phyloP scores from a whole-genome alignment of 2,888 invertebrate genomes.

The Chloroclystis v-ata region DNA sequence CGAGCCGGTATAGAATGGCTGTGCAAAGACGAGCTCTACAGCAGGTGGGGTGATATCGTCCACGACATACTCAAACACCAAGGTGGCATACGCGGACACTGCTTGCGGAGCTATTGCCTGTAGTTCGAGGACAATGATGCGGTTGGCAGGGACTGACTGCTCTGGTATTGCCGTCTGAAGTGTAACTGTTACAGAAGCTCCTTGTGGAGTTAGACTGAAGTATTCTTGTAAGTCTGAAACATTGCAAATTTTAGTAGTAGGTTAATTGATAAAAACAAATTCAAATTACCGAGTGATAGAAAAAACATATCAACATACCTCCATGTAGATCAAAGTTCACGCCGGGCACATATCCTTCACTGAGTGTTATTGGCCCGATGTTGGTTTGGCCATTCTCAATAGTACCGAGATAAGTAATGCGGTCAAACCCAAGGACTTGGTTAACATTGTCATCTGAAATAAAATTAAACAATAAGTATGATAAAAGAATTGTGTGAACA shows the following conservation, averaged over 20 bases:
- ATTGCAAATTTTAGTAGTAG: background rate
- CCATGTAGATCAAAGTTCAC: conserved; percentile 34
- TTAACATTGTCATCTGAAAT: conserved; percentile 26
- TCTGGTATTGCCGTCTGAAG: conserved; percentile 32
- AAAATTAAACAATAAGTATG: background rate
- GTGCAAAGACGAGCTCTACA: conserved; percentile 17
- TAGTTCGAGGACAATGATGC: conserved; percentile 32
- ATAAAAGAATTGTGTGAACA: background rate
- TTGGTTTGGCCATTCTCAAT: conserved; percentile 24
- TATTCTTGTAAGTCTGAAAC: conserved; percentile 14
- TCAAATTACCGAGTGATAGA: background rate
- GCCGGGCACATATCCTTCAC: conserved; percentile 30
- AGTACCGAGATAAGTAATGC: conserved; percentile 31
- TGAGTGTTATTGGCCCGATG: conserved; percentile 32
- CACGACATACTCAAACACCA: conserved; percentile 30
- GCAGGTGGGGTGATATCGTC: conserved; percentile 7
- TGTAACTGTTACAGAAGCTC: conserved; percentile 8
- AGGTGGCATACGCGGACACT: conserved; percentile 31
- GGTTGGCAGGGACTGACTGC: conserved; percentile 30
- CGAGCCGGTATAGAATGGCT: conserved; percentile 35
- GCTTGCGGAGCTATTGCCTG: conserved; percentile 32
- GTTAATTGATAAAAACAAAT: background rate
- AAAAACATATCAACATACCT: conserved; percentile 24
- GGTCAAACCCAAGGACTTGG: conserved; percentile 33
- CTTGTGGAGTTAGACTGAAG: conserved; percentile 10